Conservation (phyloP, 1,140 invertebrate genomes). For the Heliconius congener region DNA sequence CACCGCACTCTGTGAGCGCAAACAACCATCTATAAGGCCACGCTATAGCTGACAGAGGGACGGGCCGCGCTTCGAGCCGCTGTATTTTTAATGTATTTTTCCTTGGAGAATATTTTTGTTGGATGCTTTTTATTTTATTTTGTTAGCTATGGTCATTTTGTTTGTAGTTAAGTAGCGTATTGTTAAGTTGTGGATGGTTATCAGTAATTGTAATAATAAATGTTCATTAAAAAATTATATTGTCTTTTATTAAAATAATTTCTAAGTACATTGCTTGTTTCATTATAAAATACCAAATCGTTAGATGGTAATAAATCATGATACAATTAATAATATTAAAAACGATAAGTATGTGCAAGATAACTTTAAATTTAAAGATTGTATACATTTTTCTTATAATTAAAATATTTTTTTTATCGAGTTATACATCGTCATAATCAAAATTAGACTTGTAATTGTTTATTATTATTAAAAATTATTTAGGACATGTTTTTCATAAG, state of each 20-base stretch:
- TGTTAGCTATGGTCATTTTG: neutral
- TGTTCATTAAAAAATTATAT: neutral
- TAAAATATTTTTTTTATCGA: too few species aligned
- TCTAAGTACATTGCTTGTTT: neutral
- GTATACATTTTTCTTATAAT: too few species aligned
- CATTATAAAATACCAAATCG: neutral
- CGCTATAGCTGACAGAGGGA: conserved; percentile 80
- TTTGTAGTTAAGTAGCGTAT: neutral
- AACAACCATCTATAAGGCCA: conserved; percentile 82
- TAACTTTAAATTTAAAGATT: too few species aligned
- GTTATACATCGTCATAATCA: too few species aligned
- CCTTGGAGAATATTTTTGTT: neutral
- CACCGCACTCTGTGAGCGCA: conserved; percentile 81
- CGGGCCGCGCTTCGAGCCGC: conserved; percentile 63
- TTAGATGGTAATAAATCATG: neutral
- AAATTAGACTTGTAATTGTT: too few species aligned
- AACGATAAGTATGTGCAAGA: too few species aligned
- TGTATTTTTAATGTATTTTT: conserved; percentile 17
- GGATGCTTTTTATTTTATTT: neutral
- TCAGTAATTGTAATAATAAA: too few species aligned
- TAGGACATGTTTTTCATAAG: too few species aligned
- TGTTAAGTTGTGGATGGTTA: neutral
- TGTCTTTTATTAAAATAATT: neutral
- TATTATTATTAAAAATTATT: too few species aligned
- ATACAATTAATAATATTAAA: neutral